Percentiles rank a stretch among this genome's conserved stretches.
Evolutionary conservation across 2,113 vertebrate genomes (phyloP).

Genomic region (Neofelis nebulosa): DNA sequence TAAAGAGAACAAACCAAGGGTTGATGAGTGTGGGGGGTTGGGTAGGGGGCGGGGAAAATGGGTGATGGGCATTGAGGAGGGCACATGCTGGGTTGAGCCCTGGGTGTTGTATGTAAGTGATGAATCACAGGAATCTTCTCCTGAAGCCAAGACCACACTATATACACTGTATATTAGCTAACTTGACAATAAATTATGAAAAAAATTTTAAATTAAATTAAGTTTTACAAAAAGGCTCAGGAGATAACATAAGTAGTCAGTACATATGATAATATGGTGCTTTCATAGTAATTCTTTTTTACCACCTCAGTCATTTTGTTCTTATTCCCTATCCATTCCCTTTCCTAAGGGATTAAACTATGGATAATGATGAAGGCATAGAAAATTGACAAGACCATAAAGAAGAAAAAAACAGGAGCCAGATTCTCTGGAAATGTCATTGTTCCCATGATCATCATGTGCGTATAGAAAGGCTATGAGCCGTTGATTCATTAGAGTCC

Average conservation of each 20-base stretch:
- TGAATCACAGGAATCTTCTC: too few species aligned
- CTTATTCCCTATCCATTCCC: not conserved
- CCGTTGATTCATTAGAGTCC: not conserved
- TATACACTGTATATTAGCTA: too few species aligned
- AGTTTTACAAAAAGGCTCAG: not conserved
- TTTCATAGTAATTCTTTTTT: not conserved
- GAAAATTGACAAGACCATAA: not conserved
- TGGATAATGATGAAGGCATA: not conserved
- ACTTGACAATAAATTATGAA: too few species aligned
- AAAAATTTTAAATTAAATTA: too few species aligned
- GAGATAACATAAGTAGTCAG: not conserved
- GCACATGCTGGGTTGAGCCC: too few species aligned
- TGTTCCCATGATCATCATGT: not conserved
- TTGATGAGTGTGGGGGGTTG: too few species aligned
- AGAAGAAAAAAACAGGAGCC: not conserved
- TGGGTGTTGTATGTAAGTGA: too few species aligned
- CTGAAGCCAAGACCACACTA: too few species aligned
- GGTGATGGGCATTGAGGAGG: too few species aligned
- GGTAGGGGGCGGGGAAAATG: too few species aligned
- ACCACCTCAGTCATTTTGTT: not conserved
- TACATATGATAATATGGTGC: not conserved
- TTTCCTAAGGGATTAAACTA: not conserved
- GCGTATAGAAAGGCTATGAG: not conserved
- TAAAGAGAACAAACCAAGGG: too few species aligned
- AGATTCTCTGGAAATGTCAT: not conserved